Percentiles rank a stretch among this genome's conserved stretches.
Evolutionary conservation across 2,888 invertebrate genomes (phyloP).

Genomic region (Yponomeuta malinellus): DNA sequence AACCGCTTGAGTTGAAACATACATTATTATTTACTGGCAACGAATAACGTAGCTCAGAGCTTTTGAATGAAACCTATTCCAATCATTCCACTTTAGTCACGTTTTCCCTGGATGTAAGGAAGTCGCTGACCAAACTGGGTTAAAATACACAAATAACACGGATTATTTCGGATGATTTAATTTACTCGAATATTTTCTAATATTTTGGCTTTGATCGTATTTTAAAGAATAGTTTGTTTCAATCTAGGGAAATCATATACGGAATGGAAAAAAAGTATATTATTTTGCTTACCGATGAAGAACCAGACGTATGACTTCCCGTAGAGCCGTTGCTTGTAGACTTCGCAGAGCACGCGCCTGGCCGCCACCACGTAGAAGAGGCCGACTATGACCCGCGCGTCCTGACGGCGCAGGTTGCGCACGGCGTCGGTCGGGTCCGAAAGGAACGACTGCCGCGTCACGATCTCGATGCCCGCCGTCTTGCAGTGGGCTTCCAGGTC

Average conservation of each 20-base stretch:
- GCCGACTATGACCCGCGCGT: slow-evolving; percentile 98
- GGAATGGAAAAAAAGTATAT: no score
- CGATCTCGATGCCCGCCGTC: slow-evolving; percentile 94
- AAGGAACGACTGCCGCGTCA: slow-evolving; percentile 96
- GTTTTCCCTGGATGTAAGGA: neutral
- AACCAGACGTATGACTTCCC: slow-evolving; percentile 99
- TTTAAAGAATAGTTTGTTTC: no score
- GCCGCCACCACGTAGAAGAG: slow-evolving; percentile 99
- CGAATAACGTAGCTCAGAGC: slow-evolving; percentile 19
- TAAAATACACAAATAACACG: no score
- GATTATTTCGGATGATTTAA: no score
- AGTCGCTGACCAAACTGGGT: neutral
- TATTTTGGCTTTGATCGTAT: no score
- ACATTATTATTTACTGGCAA: slow-evolving; percentile 5
- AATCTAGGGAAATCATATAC: no score
- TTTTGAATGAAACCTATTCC: neutral
- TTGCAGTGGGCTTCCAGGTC: slow-evolving; percentile 96
- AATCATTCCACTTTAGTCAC: neutral
- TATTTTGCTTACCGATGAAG: slow-evolving; percentile 87
- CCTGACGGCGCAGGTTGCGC: slow-evolving; percentile 93
- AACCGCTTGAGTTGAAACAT: neutral
- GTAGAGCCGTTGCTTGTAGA: slow-evolving; percentile 94
- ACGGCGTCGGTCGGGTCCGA: slow-evolving; percentile 98
- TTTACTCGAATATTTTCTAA: no score
- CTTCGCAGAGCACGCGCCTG: slow-evolving; percentile 95